A percentile compares a stretch with the other conserved stretches of the same genome.
Evolutionary conservation across 2,797 vertebrate species (phyloP).

Genomic region (Neoniphon sammara): DNA sequence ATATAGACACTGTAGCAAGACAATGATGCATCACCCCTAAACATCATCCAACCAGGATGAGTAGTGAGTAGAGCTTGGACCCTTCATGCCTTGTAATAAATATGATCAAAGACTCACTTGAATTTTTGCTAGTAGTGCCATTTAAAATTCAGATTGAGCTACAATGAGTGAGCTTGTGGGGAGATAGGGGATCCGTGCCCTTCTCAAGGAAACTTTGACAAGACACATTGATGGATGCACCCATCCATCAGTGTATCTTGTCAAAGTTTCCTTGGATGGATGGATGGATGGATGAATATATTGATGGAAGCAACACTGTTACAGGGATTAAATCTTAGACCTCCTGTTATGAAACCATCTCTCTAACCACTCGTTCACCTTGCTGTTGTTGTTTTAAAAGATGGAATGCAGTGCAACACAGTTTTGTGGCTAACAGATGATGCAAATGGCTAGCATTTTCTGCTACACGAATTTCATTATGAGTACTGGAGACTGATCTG

Average conservation of each 20-base stretch:
- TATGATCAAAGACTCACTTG: slow-evolving; percentile 55
- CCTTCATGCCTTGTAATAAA: slow-evolving; percentile 49
- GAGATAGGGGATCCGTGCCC: slow-evolving; percentile 37
- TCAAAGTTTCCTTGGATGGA: too few relatives aligned
- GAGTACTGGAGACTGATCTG: slow-evolving; percentile 18
- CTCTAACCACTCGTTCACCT: slow-evolving; percentile 39
- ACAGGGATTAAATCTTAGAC: slow-evolving; percentile 37
- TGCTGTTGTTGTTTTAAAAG: slow-evolving; percentile 51
- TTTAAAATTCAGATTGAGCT: slow-evolving; percentile 6
- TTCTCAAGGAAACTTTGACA: slow-evolving; percentile 53
- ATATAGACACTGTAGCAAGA: slow-evolving; percentile 17
- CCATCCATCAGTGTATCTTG: too few relatives aligned
- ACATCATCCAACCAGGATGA: slow-evolving; percentile 56
- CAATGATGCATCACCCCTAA: slow-evolving; percentile 54
- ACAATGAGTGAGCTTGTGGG: neutral
- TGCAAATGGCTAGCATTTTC: slow-evolving; percentile 38
- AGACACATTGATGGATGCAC: slow-evolving; percentile 29
- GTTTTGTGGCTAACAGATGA: slow-evolving; percentile 32
- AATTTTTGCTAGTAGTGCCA: slow-evolving; percentile 21
- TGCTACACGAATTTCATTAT: slow-evolving; percentile 29
- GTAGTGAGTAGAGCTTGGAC: slow-evolving; percentile 51
- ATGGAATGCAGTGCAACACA: slow-evolving; percentile 35
- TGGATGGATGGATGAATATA: slow-evolving; percentile 35
- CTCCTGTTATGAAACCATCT: slow-evolving; percentile 50
- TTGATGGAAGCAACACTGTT: slow-evolving; percentile 40